These are phyloP conservation scores for Cyanoramphus novaezelandiae DNA, from an alignment of 2,113 vertebrate genomes.

Conservation along the genomic window DNA sequence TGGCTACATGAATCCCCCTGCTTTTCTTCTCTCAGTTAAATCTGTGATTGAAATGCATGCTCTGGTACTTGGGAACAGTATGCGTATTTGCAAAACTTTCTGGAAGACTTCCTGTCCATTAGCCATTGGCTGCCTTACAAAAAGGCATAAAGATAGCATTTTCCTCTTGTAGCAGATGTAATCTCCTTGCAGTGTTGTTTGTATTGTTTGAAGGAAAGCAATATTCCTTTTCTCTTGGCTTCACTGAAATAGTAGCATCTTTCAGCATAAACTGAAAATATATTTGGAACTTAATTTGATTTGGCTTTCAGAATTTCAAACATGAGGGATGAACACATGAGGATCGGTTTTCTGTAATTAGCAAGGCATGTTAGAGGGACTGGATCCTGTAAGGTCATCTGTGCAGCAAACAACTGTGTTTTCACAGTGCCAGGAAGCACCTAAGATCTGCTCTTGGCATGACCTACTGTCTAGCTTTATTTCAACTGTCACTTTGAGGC, in stretches of 20 bases:
- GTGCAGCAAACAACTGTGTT: background rate
- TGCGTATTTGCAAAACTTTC: conserved; percentile 68
- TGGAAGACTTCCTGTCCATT: conserved; percentile 68
- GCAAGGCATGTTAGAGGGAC: background rate
- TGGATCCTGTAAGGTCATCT: background rate
- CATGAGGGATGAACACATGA: background rate
- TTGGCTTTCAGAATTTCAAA: conserved; percentile 41
- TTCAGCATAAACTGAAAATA: conserved; percentile 51
- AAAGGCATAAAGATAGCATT: conserved; percentile 61
- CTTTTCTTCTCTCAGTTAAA: conserved; percentile 50
- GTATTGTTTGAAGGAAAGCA: conserved; percentile 26
- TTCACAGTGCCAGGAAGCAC: background rate
- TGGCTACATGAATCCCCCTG: background rate
- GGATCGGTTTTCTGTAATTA: conserved; percentile 26
- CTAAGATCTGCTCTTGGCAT: background rate
- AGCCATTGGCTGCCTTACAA: conserved; percentile 66
- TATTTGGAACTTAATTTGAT: conserved; percentile 49
- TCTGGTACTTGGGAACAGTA: conserved; percentile 42
- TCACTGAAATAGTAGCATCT: conserved; percentile 25
- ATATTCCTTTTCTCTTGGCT: conserved; percentile 35
- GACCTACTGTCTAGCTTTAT: background rate
- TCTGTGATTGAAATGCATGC: conserved; percentile 46
- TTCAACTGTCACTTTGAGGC: background rate
- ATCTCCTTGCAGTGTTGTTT: conserved; percentile 27
- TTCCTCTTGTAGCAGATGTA: conserved; percentile 51